Conservation (phyloP, 2,888 invertebrate genomes). For the Synanthedon andrenaeformis region DNA sequence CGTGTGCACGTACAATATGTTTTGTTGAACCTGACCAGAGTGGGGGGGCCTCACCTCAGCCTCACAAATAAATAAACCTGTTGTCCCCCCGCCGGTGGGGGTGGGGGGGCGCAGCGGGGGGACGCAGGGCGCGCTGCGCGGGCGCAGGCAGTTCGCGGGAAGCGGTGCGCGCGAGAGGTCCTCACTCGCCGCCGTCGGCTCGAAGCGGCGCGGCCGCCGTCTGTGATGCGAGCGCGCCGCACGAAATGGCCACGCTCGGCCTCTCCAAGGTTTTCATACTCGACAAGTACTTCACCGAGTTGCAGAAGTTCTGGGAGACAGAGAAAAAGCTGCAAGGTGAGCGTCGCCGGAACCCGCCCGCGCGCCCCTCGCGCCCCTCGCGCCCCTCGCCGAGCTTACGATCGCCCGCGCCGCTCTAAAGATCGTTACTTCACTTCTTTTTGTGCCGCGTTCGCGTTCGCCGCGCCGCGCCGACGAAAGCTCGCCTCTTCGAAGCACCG, state of each 20-base stretch:
- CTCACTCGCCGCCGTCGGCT: slow-evolving; percentile 34
- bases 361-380: slow-evolving; percentile 7
- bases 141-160: slow-evolving; percentile 8
- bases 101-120: slow-evolving; percentile 7
- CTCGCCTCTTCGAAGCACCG: slow-evolving; percentile 1
- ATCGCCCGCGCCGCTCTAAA: slow-evolving; percentile 3
- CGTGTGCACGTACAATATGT: background rate
- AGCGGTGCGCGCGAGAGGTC: slow-evolving; percentile 16
- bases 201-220: slow-evolving; percentile 47
- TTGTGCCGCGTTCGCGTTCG: slow-evolving; percentile 29
- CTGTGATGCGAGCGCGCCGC: slow-evolving; percentile 58
- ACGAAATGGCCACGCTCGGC: slow-evolving; percentile 92
- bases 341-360: slow-evolving; percentile 21
- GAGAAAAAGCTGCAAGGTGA: slow-evolving; percentile 96
- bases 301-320: slow-evolving; percentile 97
- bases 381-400: slow-evolving; percentile 4
- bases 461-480: slow-evolving; percentile 7
- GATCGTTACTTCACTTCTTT: slow-evolving; percentile 21
- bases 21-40: background rate
- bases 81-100: slow-evolving; percentile 18
- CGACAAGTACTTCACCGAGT: slow-evolving; percentile 97
- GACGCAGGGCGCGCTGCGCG: slow-evolving; percentile 3
- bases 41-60: slow-evolving; percentile 8
- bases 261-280: slow-evolving; percentile 97
- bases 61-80: slow-evolving; percentile 57